Percentiles rank a stretch among this genome's conserved stretches.
phyloP scores from a whole-genome alignment of 64 coral and sea anemone genomes.

The Exaiptasia diaphana region DNA sequence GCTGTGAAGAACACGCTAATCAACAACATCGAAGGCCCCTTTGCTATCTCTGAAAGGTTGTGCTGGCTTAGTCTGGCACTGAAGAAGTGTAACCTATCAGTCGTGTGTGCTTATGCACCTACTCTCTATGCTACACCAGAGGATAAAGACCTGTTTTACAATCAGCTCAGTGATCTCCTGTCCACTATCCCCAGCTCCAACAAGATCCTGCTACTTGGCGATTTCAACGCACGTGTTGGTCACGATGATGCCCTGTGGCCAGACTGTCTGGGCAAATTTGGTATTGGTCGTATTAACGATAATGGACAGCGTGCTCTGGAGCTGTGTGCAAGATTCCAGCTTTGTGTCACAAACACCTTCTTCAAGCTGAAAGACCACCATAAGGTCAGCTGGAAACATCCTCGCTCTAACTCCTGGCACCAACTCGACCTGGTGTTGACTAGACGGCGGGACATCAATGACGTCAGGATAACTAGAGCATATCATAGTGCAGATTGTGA shows the following conservation, averaged over 20 bases:
- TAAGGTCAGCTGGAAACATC: background rate
- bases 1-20: constrained; percentile 4
- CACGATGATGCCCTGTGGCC: background rate
- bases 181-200: background rate
- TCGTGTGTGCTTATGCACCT: background rate
- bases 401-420: background rate
- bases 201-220: background rate
- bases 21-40: background rate
- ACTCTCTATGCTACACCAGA: background rate
- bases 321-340: background rate
- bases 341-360: constrained; percentile 13
- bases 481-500: constrained; percentile 39
- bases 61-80: background rate
- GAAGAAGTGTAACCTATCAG: background rate
- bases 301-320: background rate
- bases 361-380: background rate
- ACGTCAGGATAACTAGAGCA: background rate
- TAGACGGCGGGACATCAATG: background rate
- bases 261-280: background rate
- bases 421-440: background rate
- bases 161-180: background rate
- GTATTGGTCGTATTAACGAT: background rate
- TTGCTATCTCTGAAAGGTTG: background rate
- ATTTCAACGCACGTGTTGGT: background rate
- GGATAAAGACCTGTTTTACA: constrained; percentile 7